phyloP scores from a whole-genome alignment of 1,140 invertebrate genomes.

The Drosophila athabasca region DNA sequence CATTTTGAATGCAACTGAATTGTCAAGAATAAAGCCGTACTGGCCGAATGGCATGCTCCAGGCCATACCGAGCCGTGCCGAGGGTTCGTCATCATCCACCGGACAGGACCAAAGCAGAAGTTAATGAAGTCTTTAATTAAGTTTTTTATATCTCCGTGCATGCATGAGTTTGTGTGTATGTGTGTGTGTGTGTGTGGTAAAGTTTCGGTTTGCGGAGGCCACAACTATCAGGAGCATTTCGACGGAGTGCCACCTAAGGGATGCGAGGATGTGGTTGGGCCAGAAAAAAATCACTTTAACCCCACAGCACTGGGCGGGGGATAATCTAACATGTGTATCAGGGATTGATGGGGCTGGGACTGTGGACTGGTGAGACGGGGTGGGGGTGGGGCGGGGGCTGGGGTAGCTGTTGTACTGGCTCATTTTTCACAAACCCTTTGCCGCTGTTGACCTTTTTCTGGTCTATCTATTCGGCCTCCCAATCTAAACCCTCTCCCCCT shows the following conservation, averaged over 20 bases:
- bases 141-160: constrained; percentile 39
- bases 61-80: too few species aligned
- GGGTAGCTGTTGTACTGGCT: constrained; percentile 34
- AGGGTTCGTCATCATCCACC: neutral
- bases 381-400: neutral
- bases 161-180: neutral
- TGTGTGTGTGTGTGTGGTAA: constrained; percentile 16
- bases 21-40: neutral
- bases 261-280: constrained; percentile 24
- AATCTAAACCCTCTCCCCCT: constrained; percentile 7
- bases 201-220: constrained; percentile 22
- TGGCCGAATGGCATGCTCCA: neutral
- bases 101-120: constrained; percentile 58
- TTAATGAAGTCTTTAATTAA: constrained; percentile 76
- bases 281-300: constrained; percentile 10
- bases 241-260: neutral
- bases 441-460: constrained; percentile 61
- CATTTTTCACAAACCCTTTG: constrained; percentile 56
- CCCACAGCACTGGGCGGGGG: constrained; percentile 2
- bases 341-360: constrained; percentile 6
- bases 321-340: constrained; percentile 70
- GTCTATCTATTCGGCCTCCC: constrained; percentile 21
- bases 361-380: too few species aligned
- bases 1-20: constrained; percentile 23
- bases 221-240: constrained; percentile 44